Evolutionary conservation across 2,113 vertebrate species (phyloP).

Genomic region (Dissostichus mawsoni): DNA sequence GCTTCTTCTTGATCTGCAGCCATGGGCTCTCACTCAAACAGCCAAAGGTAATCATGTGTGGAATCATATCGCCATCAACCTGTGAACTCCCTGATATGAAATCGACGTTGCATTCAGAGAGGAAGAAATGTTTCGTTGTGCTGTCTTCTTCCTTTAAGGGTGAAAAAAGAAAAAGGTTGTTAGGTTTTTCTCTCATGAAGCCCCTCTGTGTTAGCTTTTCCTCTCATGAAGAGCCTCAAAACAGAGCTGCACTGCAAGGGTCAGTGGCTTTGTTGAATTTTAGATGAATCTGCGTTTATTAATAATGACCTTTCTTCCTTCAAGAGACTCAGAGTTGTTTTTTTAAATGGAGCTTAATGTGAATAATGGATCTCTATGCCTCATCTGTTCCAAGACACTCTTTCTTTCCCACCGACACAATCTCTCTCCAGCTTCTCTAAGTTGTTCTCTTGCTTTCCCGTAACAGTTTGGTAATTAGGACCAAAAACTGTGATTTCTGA

Average conservation of each 20-base stretch:
- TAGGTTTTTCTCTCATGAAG: constrained; percentile 7
- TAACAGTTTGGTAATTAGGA: constrained; percentile 66
- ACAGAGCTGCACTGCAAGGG: constrained; percentile 32
- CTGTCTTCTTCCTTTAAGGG: constrained; percentile 7
- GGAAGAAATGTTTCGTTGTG: constrained; percentile 18
- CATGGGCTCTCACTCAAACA: constrained; percentile 41
- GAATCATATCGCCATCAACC: constrained; percentile 40
- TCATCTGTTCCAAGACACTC: constrained; percentile 22
- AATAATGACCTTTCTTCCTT: constrained; percentile 46
- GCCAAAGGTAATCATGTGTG: constrained; percentile 47
- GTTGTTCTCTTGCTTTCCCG: constrained; percentile 32
- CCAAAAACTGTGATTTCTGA: constrained; percentile 69
- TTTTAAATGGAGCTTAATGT: constrained; percentile 44
- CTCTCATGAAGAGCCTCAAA: constrained; percentile 6
- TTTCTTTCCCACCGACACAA: background rate
- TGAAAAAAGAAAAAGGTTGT: constrained; percentile 6
- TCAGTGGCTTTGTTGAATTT: constrained; percentile 56
- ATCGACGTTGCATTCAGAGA: constrained; percentile 12
- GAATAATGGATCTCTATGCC: constrained; percentile 57
- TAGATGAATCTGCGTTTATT: constrained; percentile 45
- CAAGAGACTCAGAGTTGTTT: constrained; percentile 38
- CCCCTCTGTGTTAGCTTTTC: background rate
- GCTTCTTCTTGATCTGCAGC: constrained; percentile 50
- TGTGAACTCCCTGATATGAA: constrained; percentile 43
- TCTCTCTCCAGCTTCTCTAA: constrained; percentile 35